phyloP scores from a whole-genome alignment of 2,113 vertebrate genomes.

The Phaetusa simplex region DNA sequence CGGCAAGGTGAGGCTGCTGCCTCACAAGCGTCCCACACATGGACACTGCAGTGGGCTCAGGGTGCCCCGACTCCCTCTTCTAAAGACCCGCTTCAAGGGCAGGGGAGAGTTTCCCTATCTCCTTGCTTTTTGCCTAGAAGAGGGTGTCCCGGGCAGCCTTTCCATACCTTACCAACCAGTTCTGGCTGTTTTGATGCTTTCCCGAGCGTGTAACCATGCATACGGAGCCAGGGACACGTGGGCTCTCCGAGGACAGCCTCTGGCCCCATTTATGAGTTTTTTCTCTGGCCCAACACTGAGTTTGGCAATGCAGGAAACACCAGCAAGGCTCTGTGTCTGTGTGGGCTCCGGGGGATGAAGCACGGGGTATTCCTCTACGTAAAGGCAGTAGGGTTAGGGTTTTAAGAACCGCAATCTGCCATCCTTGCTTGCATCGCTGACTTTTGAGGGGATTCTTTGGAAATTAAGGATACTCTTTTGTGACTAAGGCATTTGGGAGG shows the following conservation, averaged over 20 bases:
- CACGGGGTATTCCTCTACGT: accelerated
- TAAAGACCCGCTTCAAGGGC: background rate
- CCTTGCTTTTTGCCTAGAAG: background rate
- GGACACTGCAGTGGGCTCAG: accelerated
- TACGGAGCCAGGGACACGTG: accelerated
- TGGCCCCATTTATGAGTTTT: background rate
- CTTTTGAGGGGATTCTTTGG: background rate
- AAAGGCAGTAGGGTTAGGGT: background rate
- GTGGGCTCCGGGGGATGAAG: background rate
- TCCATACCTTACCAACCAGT: background rate
- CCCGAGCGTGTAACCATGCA: background rate
- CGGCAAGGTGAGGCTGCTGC: background rate
- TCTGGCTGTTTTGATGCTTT: background rate
- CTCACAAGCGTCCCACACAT: accelerated
- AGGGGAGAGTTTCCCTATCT: accelerated
- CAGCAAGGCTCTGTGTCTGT: background rate
- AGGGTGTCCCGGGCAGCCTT: background rate
- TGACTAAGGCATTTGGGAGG: background rate
- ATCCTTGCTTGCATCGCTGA: background rate
- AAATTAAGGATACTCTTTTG: background rate
- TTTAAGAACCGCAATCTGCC: background rate
- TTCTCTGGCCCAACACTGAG: background rate
- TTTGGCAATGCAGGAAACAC: background rate
- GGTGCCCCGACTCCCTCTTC: accelerated
- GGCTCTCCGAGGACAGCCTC: background rate